Evolutionary conservation across 1,140 invertebrate genomes (phyloP).

Genomic region (Ceratina australensis): DNA sequence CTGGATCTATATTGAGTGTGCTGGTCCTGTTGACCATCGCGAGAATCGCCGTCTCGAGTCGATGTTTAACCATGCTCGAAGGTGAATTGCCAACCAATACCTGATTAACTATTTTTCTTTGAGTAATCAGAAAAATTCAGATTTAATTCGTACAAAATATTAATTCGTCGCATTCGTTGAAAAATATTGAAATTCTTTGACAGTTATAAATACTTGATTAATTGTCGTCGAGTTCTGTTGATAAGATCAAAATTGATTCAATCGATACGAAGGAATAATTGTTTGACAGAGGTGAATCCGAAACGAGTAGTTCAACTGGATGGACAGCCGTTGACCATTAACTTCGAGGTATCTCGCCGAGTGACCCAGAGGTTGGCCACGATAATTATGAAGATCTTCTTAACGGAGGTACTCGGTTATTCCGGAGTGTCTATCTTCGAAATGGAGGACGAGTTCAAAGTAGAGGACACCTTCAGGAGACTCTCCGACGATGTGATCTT

Average conservation of each 20-base stretch:
- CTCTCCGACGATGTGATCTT: constrained; percentile 49
- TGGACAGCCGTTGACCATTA: constrained; percentile 67
- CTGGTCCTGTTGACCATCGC: constrained; percentile 58
- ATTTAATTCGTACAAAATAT: no score
- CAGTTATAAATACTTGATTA: no score
- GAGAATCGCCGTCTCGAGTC: constrained; percentile 57
- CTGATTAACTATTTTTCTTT: neutral
- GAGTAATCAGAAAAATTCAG: no score
- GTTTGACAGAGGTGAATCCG: constrained; percentile 69
- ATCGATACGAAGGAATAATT: neutral
- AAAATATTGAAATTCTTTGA: no score
- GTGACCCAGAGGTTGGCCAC: constrained; percentile 83
- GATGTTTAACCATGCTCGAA: constrained; percentile 68
- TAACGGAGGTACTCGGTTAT: constrained; percentile 84
- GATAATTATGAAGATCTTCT: constrained; percentile 83
- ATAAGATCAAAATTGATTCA: neutral
- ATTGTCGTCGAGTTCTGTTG: no score
- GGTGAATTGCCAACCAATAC: constrained; percentile 48
- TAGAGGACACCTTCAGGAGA: constrained; percentile 69
- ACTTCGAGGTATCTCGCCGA: constrained; percentile 81
- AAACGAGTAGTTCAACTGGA: constrained; percentile 67
- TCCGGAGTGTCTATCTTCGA: constrained; percentile 78
- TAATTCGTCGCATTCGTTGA: no score
- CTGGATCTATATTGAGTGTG: constrained; percentile 54
- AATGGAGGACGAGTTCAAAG: constrained; percentile 77